Evolutionary conservation across 2,888 invertebrate species (phyloP).

Genomic region (Acanthosepion pharaonis): DNA sequence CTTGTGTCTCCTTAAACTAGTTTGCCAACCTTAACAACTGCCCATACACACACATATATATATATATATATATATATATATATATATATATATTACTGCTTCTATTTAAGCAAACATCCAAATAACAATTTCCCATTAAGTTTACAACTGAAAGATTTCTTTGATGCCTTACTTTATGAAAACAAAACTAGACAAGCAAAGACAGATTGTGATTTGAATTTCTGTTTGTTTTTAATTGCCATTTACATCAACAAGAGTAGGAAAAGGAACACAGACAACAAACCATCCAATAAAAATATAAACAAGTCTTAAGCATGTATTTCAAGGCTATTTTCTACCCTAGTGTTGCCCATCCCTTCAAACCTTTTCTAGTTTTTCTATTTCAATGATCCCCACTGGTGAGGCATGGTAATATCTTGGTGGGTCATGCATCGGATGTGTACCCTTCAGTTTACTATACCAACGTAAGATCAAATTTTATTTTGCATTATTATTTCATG

Average conservation of each 20-base stretch:
- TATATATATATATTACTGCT: background rate
- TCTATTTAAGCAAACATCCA: background rate
- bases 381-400: too few relatives aligned
- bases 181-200: background rate
- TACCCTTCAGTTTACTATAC: too few relatives aligned
- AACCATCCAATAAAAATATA: background rate
- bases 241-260: too few relatives aligned
- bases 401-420: too few relatives aligned
- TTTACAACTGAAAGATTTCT: conserved; percentile 40
- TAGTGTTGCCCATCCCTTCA: background rate
- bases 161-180: conserved; percentile 10
- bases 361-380: background rate
- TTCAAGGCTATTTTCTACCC: background rate
- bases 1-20: background rate
- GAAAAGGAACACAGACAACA: background rate
- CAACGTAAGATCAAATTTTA: too few relatives aligned
- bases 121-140: background rate
- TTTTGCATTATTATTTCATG: too few relatives aligned
- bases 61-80: background rate
- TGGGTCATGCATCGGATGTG: too few relatives aligned
- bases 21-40: background rate
- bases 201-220: background rate
- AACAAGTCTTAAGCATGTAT: background rate
- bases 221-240: background rate
- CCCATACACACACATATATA: background rate